phyloP scores from a whole-genome alignment of 2,888 invertebrate genomes.

The Lypha dubia region DNA sequence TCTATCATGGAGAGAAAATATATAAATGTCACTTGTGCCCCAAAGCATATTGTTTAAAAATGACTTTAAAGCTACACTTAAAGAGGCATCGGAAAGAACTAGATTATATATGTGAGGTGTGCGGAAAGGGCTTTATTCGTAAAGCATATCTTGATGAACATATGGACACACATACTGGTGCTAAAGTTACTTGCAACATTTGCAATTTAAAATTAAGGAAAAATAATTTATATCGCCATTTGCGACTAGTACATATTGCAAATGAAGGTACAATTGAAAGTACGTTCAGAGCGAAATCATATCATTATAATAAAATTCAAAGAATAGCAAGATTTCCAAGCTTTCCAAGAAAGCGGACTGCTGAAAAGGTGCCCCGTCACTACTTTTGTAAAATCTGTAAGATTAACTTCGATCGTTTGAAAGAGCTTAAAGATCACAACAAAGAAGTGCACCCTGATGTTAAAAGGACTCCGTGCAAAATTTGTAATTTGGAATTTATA shows the following conservation, averaged over 20 bases:
- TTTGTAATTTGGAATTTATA: slow-evolving; percentile 26
- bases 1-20: not conserved
- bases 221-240: slow-evolving; percentile 41
- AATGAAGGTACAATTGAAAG: slow-evolving; percentile 51
- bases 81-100: slow-evolving; percentile 34
- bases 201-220: slow-evolving; percentile 53
- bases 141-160: slow-evolving; percentile 1
- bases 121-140: slow-evolving; percentile 44
- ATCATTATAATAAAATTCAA: slow-evolving; percentile 43
- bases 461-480: slow-evolving; percentile 22
- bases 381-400: slow-evolving; percentile 54
- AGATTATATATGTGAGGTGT: slow-evolving; percentile 52
- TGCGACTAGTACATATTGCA: slow-evolving; percentile 42
- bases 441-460: slow-evolving; percentile 28
- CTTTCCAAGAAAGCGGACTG: not conserved
- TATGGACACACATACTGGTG: slow-evolving; percentile 46
- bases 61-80: slow-evolving; percentile 5
- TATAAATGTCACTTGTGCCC: slow-evolving; percentile 44
- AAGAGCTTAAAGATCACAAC: slow-evolving; percentile 59
- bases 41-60: slow-evolving; percentile 7
- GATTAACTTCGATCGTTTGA: slow-evolving; percentile 19
- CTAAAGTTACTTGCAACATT: slow-evolving; percentile 53
- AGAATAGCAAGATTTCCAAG: not conserved
- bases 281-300: slow-evolving; percentile 18
- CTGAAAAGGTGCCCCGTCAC: not conserved